Base-by-base conservation (phyloP, 2,888 invertebrate genomes). In the Halocaridina rubra region DNA sequence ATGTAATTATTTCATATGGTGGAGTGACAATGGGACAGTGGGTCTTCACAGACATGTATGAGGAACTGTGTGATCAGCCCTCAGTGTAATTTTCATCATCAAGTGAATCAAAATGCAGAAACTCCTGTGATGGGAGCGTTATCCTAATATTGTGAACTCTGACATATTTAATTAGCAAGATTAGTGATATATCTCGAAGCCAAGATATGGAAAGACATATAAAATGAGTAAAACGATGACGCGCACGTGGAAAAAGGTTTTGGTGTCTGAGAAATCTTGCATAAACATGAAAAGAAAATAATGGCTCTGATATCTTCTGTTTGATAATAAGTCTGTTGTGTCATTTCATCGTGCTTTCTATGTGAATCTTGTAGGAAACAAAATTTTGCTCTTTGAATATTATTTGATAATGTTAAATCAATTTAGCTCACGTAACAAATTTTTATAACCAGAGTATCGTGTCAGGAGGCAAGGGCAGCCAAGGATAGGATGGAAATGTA, bases 261-360 rank as follows among this genome's bases (percentile, higher is more conserved):
- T 59, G 46, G 72, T 72, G 78, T 84, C 39, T 78, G 72, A n/a
- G n/a, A 84, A 69, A 78, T 84, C 82, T 84, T 84, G 78, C 82
- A 78, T 84, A 84, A 46, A 77, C 81, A 53, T 53, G 81, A 77
- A 77, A 78, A 84, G 78, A 77, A 72, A 75, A 78, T 71, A 61
- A 72, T 84, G 82, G 82, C 77, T 78, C 82, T 84, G 78, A 84
- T 84, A 78, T 84, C 77, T 84, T 77, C 82, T 84, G 78, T 84
- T 84, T 84, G 84, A 84, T 84, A 79, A 84, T 84, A 84, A 84
- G 79, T 84, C 79, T 80, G 84, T 84, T 84, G 84, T 84, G 84
- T 84, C 84, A 79, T 84, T n/a, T 84, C 84, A 84, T 84, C 79
- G 84, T 84, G 84, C 84, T 84, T 84, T 84, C 84, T 84, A 84